Base-by-base conservation (phyloP, 1,140 invertebrate species). In the Fopius arisanus region DNA sequence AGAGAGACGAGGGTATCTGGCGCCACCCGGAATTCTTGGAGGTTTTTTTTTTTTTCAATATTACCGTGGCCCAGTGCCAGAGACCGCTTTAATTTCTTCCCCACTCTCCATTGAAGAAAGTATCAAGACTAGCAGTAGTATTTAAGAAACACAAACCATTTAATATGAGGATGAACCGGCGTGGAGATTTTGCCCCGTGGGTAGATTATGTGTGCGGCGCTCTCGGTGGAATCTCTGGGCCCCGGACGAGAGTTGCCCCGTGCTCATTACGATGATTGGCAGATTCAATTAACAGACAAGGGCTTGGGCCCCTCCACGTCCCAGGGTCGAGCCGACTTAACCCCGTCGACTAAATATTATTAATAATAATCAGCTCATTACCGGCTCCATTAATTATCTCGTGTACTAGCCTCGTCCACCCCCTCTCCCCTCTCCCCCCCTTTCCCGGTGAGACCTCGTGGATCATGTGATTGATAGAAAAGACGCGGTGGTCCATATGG, bases 311-410 rank as follows among this genome's bases (percentile, higher is more conserved):
- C 43, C 16, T 80, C 76, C 80, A 77, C 75, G 72, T 81, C 77
- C 79, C 80, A 80, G 82, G 86, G 83, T 86, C 83, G 82, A 77
- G 77, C 77, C 79, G 83, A 84, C 82, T 87, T 87, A 86, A 87
- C 85, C 85, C 79, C 81, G 29, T 33, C 33, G 79, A 78, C 86
- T 87, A 87, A 87, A 87, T 86, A 87, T 86, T 87, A 87, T 87
- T 87, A 87, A 87, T 87, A 87, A 87, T 87, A 87, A 87, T 87
- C 86, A 86, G 82, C 86, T 86, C 85, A 87, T 87, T 87, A 87
- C 84, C 77, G 78, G 81, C 81, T 85, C 81, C 83, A 87, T 87
- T 87, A 87, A 87, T 87, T 87, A 87, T 85, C 81, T 72, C 74
- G n/a, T 29, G 59, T 63, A 70, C 65, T 37, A 29, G 23, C 33